phyloP scores from a whole-genome alignment of 1,140 invertebrate genomes.

The Muscidifurax raptorellus region DNA sequence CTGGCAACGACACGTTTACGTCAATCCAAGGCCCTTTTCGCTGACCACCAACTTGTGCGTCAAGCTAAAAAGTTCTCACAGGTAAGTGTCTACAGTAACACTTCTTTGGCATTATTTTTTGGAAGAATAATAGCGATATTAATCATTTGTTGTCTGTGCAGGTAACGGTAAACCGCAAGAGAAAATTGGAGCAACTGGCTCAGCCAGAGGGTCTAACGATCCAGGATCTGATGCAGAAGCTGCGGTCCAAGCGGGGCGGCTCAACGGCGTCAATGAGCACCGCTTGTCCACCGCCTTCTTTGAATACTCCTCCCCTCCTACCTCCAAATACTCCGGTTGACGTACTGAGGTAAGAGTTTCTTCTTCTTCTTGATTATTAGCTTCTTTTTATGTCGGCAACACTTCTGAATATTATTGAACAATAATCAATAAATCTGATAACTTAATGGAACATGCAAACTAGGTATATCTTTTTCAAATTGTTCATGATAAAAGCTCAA shows the following conservation, averaged over 20 bases:
- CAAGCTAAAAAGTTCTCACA: slow-evolving; percentile 86
- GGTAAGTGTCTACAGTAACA: slow-evolving; percentile 65
- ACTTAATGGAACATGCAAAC: not conserved
- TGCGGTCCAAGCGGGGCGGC: slow-evolving; percentile 61
- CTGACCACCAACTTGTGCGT: slow-evolving; percentile 83
- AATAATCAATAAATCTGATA: not conserved
- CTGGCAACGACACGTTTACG: slow-evolving; percentile 84
- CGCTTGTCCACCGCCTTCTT: slow-evolving; percentile 70
- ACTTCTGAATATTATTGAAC: not conserved
- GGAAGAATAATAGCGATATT: slow-evolving; percentile 36
- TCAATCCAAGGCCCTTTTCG: slow-evolving; percentile 84
- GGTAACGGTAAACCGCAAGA: slow-evolving; percentile 88
- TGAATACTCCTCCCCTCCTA: slow-evolving; percentile 68
- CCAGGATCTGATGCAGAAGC: slow-evolving; percentile 79
- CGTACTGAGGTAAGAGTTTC: slow-evolving; percentile 69
- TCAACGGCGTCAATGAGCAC: slow-evolving; percentile 63
- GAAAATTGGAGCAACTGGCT: slow-evolving; percentile 90
- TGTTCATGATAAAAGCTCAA: too few relatives aligned
- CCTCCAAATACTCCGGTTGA: slow-evolving; percentile 70
- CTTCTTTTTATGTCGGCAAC: not conserved
- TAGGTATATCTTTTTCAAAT: too few relatives aligned
- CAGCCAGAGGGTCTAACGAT: slow-evolving; percentile 86
- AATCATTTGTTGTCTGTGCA: slow-evolving; percentile 56
- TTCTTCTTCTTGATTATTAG: slow-evolving; percentile 21
- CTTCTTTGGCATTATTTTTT: slow-evolving; percentile 51